Conservation (phyloP, 2,888 invertebrate species). For the Euproctis similis region DNA sequence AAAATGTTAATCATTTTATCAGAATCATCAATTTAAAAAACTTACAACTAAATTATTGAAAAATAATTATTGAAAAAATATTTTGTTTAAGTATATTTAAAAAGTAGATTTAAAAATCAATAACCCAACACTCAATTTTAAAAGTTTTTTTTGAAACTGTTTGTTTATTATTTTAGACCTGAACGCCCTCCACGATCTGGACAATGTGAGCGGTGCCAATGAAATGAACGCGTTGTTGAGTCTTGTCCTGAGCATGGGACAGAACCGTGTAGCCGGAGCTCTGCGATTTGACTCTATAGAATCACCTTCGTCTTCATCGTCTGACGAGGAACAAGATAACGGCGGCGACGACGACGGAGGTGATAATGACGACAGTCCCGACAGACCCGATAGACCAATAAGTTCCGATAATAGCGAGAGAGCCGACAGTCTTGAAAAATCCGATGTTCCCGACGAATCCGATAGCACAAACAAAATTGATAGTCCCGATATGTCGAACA, state of each 20-base stretch:
- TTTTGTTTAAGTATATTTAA: no score
- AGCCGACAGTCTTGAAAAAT: background rate
- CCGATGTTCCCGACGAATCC: conserved; percentile 1
- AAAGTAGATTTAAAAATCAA: no score
- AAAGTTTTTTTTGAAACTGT: no score
- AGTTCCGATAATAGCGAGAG: background rate
- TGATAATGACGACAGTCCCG: conserved; percentile 8
- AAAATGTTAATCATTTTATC: no score
- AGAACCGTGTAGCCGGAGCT: conserved; percentile 58
- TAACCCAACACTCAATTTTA: no score
- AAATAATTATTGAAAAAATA: no score
- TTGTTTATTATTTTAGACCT: conserved; percentile 27
- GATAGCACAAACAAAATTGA: background rate
- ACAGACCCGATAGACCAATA: conserved; percentile 3
- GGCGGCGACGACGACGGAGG: conserved; percentile 5
- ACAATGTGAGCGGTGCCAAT: conserved; percentile 50
- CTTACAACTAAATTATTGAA: no score
- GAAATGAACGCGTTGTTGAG: conserved; percentile 70
- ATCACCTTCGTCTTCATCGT: conserved; percentile 18
- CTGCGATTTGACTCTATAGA: conserved; percentile 46
- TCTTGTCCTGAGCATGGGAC: conserved; percentile 64
- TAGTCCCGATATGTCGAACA: background rate
- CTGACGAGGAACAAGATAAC: conserved; percentile 22
- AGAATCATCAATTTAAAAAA: no score
- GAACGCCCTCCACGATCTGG: conserved; percentile 51